Evolutionary conservation across 37 sponge, comb jelly and placozoan genomes (phyloP).

Genomic region (Theonella swinhoei): DNA sequence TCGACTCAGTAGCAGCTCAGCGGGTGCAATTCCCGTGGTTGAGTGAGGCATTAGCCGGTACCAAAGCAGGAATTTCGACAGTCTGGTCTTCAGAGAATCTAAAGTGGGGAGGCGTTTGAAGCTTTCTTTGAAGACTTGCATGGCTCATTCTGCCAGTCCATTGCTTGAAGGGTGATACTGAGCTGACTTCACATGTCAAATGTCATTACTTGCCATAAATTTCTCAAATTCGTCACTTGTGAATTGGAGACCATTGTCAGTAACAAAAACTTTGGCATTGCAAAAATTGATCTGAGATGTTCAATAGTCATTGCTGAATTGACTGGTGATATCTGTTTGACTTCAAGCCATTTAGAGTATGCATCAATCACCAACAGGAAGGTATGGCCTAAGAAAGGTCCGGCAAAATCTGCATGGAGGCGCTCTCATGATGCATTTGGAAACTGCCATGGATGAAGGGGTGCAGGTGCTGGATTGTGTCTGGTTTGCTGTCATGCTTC

Average conservation of each 20-base stretch:
- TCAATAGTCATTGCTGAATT: too few species aligned
- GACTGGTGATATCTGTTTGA: background rate
- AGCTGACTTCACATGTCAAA: too few species aligned
- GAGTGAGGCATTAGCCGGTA: conserved; percentile 8
- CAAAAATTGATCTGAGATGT: too few species aligned
- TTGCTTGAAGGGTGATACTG: too few species aligned
- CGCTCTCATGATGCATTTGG: too few species aligned
- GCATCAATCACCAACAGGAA: conserved; percentile 21
- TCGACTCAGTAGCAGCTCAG: conserved; percentile 11
- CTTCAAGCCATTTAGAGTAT: conserved; percentile 24
- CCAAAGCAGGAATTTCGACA: conserved; percentile 6
- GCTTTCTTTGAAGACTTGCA: conserved; percentile 11
- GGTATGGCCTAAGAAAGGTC: conserved; percentile 14
- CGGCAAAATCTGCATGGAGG: conserved; percentile 19
- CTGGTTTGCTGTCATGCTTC: conserved; percentile 9
- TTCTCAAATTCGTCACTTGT: conserved; percentile 24
- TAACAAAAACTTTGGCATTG: conserved; percentile 7
- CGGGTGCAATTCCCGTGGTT: conserved; percentile 15
- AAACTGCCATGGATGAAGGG: conserved; percentile 9
- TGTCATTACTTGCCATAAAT: background rate
- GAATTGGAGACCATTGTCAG: conserved; percentile 37
- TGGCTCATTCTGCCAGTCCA: conserved; percentile 30
- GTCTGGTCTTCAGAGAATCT: background rate
- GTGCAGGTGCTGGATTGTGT: background rate
- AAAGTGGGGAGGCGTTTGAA: background rate